Base-by-base conservation (phyloP, 2,888 invertebrate genomes). In the Iphiclides podalirius region DNA sequence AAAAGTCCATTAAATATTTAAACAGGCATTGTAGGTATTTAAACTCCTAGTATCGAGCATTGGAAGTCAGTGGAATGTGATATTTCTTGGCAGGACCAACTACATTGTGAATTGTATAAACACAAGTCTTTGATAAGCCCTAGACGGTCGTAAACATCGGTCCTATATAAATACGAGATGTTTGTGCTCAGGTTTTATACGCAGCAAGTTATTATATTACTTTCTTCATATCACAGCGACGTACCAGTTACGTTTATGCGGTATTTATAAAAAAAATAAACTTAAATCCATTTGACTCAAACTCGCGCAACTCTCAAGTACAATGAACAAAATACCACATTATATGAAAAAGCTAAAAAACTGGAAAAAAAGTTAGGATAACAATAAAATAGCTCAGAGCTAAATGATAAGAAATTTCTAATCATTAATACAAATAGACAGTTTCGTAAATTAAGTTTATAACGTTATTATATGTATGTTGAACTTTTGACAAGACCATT, bases 71-170 rank as follows among this genome's bases (percentile, higher is more conserved):
- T 51, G 45, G 45, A 51, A 51, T 51, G 45, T 41, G 26, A 41
- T 51, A 46, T 37, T 40, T 37, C 45, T 36, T 40, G 50, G 36
- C 45, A 31, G 36, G 50, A 45, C 41, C 36, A 40, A 44, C 40
- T 40, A 50, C 50, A 46, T 37, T 51, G 50, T 51, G 41, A 41
- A 46, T 41, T 26, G 37, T 51, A 45, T 51, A 51, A 51, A 51
- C 45, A 51, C 44, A 36, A 35, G 35, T 40, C 45, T 45, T 46
- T 51, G 50, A 51, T 51, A 51, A 51, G 50, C 45, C 16, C 45
- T 51, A 41, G 50, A 51, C 50, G 45, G 35, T 45, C 41, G 50
- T 41, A 51, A 51, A 51, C 50, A 45, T 45, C 34, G 40, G 39
- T 40, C 50, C 50, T 51, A 51, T 45, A 51, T 51, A 51, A 51